Conservation (phyloP, 2,797 vertebrate genomes). For the Ptychadena robeensis region DNA sequence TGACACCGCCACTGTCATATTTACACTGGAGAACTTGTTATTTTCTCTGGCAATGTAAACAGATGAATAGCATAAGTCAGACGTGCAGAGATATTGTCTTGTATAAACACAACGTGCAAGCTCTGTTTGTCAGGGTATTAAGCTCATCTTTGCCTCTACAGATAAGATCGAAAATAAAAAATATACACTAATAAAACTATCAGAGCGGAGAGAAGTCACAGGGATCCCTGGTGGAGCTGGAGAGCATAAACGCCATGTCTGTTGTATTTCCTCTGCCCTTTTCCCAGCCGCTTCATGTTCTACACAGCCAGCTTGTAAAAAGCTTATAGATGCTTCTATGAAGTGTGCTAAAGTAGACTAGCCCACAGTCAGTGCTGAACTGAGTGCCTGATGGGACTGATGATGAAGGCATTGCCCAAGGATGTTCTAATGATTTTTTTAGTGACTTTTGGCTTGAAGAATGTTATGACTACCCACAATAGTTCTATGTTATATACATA, state of each 20-base stretch:
- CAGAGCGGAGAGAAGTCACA: slow-evolving; percentile 51
- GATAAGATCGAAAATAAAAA: slow-evolving; percentile 44
- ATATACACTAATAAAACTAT: slow-evolving; percentile 60
- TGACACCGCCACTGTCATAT: slow-evolving; percentile 52
- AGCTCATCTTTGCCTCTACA: slow-evolving; percentile 37
- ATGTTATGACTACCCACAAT: background rate
- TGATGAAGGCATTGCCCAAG: background rate
- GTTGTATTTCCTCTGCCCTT: slow-evolving; percentile 40
- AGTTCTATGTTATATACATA: background rate
- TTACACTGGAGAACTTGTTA: slow-evolving; percentile 65
- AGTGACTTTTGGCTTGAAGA: background rate
- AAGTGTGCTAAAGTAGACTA: slow-evolving; percentile 5
- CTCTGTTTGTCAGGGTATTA: slow-evolving; percentile 56
- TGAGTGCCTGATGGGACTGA: background rate
- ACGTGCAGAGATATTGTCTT: slow-evolving; percentile 7
- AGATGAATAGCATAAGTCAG: slow-evolving; percentile 59
- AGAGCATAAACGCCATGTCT: slow-evolving; percentile 43
- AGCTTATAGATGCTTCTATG: background rate
- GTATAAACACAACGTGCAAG: slow-evolving; percentile 27
- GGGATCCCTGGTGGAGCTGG: slow-evolving; percentile 49
- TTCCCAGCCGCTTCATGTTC: slow-evolving; percentile 15
- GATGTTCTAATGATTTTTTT: background rate
- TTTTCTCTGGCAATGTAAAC: slow-evolving; percentile 61
- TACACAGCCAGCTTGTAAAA: slow-evolving; percentile 22
- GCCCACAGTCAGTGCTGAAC: background rate